These are phyloP conservation scores for Eriosoma lanigerum DNA, from an alignment of 1,140 invertebrate genomes.

Conservation along the genomic window DNA sequence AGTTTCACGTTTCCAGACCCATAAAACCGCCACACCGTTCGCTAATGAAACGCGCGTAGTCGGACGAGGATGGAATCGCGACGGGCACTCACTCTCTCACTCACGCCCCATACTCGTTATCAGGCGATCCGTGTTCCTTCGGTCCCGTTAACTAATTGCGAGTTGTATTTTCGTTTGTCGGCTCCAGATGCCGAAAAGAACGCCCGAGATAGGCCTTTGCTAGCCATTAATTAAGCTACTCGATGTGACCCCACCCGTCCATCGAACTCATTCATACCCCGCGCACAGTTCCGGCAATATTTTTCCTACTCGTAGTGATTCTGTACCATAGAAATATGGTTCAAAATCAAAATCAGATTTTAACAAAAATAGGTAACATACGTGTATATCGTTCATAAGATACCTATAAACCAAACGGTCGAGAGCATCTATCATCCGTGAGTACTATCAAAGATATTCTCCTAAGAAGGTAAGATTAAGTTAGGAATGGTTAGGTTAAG, in stretches of 20 bases:
- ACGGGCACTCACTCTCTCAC: background rate
- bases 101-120: background rate
- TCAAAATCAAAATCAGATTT: too few relatives aligned
- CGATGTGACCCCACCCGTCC: background rate
- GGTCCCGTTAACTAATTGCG: constrained; percentile 41
- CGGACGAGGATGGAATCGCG: too few relatives aligned
- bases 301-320: background rate
- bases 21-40: constrained; percentile 6
- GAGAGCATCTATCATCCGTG: too few relatives aligned
- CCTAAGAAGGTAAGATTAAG: too few relatives aligned
- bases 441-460: too few relatives aligned
- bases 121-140: too few relatives aligned
- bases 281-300: background rate
- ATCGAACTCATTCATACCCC: background rate
- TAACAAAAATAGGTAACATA: too few relatives aligned
- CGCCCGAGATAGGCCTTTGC: background rate
- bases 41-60: constrained; percentile 10
- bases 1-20: constrained; percentile 43
- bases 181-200: background rate
- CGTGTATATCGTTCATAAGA: too few relatives aligned
- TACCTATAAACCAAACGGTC: too few relatives aligned
- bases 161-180: constrained; percentile 25
- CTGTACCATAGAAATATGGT: too few relatives aligned
- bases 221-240: constrained; percentile 29
- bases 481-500: too few relatives aligned